Base-by-base conservation (phyloP, 2,888 invertebrate species). In the Dynastes maya region DNA sequence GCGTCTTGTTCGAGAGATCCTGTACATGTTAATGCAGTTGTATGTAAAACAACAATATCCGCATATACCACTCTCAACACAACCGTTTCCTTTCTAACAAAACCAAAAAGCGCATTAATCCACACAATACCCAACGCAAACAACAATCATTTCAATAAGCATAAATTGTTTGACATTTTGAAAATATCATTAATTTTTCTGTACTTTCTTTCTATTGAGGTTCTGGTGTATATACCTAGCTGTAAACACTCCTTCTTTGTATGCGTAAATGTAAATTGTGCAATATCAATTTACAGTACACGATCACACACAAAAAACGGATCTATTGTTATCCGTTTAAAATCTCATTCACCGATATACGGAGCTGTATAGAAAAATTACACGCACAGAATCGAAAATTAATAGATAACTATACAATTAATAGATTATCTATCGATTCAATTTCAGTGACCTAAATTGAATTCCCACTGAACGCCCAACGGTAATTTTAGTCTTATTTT, bases 401-500 rank as follows among this genome's bases (percentile, higher is more conserved):
- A 58, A 77, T 53, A 27, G 68, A 68, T 68, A 68, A 45, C 32
- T 51, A 32, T 63, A 49, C 55, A 78, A 78, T 78, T 78, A 78
- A 75, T 75, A 68, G 78, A 61, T 72, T 61, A 75, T 75, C 75
- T 68, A 45, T 74, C 51, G 37, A 77, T 75, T 78, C 68, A 61
- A 61, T 78, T 81, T 81, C 81, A 81, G 78, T 82, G 82, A 82
- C 82, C 82, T 72, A 81, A 80, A 79, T 82, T 61, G 79, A 82
- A 82, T 80, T 80, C 32, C 37, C 68, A 22, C 29, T 22, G 61
- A 63, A 53, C 8, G 63, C 45, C 32, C 40, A 58, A 55, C 45
- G 53, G 22, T 55, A 37, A 27, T 37, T 37, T 55, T 55, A 16
- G 16, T 63, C 45, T 45, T 29, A 63, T 75, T 27, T 68, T 29